Conservation (phyloP, 2,113 vertebrate species). For the Noctilio leporinus region DNA sequence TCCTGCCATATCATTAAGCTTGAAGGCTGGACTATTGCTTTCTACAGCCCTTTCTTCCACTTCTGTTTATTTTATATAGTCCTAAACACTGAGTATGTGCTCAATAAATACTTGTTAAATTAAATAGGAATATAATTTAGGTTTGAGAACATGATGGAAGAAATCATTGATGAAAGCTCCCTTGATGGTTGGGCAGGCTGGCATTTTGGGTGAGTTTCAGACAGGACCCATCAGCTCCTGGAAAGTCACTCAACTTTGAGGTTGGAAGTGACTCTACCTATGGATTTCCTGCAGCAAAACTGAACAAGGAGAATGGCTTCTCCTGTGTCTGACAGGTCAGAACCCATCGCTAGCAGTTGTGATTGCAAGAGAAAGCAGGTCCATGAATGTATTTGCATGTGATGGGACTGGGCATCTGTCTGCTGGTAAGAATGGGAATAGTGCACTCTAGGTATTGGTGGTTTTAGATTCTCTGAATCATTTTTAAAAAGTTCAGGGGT, state of each 20-base stretch:
- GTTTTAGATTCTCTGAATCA: background rate
- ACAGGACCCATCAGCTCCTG: background rate
- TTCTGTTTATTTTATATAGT: background rate
- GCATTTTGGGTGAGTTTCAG: background rate
- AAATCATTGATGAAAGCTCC: background rate
- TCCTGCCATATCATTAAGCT: background rate
- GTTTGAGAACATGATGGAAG: background rate
- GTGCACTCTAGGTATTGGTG: background rate
- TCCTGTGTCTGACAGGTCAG: background rate
- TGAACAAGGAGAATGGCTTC: background rate
- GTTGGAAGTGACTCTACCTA: background rate
- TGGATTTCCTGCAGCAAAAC: background rate
- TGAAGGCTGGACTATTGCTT: background rate
- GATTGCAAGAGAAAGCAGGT: background rate
- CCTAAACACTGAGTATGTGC: background rate
- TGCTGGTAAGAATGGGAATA: background rate
- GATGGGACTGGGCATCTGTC: background rate
- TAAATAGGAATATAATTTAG: background rate
- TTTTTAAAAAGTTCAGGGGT: background rate
- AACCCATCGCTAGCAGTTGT: background rate
- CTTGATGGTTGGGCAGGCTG: background rate
- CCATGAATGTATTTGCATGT: background rate
- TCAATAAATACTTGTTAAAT: background rate
- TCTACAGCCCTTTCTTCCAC: background rate
- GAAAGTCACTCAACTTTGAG: background rate